These are phyloP conservation scores for Galerucella nymphaeae DNA, from an alignment of 2,888 invertebrate genomes.

Conservation along the genomic window DNA sequence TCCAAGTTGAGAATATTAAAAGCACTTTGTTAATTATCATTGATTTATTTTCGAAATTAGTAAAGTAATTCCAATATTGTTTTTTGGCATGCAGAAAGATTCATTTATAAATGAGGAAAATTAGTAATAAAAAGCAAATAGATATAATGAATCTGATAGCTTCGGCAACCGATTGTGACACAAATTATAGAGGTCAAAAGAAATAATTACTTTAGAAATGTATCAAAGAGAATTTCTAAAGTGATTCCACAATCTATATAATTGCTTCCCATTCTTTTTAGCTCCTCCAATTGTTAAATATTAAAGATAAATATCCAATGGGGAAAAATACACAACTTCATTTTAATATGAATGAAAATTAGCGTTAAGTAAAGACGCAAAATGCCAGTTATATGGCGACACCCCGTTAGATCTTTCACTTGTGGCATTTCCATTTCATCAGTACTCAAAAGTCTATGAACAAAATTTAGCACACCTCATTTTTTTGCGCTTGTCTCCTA, in stretches of 20 bases:
- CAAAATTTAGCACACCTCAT: too few relatives aligned
- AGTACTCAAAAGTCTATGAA: too few relatives aligned
- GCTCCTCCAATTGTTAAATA: not conserved
- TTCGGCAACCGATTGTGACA: constrained; percentile 1
- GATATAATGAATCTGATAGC: not conserved
- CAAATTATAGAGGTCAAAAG: constrained; percentile 8
- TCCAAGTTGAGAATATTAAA: not conserved
- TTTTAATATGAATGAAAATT: not conserved
- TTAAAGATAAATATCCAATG: not conserved
- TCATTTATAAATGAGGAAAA: not conserved
- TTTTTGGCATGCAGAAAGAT: not conserved
- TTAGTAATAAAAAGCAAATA: not conserved
- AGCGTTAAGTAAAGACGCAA: not conserved
- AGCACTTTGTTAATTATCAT: not conserved
- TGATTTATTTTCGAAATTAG: not conserved
- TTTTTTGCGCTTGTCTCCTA: too few relatives aligned
- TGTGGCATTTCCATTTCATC: too few relatives aligned
- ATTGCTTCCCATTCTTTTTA: not conserved
- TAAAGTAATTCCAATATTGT: constrained; percentile 1
- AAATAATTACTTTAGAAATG: constrained; percentile 5
- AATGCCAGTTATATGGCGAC: not conserved
- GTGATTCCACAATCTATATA: constrained; percentile 1
- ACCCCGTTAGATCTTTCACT: too few relatives aligned
- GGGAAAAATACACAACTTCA: not conserved
- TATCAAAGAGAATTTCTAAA: constrained; percentile 1